phyloP scores from a whole-genome alignment of 2,113 vertebrate genomes.

The Rafetus swinhoei region DNA sequence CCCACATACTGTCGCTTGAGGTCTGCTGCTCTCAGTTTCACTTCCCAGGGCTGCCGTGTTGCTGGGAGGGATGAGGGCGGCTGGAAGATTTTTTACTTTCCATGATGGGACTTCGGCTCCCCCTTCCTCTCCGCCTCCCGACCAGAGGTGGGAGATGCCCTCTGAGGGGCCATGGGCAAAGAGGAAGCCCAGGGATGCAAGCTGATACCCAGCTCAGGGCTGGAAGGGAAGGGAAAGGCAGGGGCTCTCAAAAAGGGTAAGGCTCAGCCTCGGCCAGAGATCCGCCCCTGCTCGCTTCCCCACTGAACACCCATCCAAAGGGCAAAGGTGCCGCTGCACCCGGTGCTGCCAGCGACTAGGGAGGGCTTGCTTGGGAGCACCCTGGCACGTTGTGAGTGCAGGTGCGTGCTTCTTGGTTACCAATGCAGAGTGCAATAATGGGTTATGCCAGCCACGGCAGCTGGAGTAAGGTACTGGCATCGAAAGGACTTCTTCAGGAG shows the following conservation, averaged over 20 bases:
- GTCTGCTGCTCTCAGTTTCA: not conserved
- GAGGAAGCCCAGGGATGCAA: not conserved
- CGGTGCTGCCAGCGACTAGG: not conserved
- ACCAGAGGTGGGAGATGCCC: too few species aligned
- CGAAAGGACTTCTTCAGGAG: not conserved
- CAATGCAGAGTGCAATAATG: not conserved
- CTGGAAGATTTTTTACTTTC: not conserved
- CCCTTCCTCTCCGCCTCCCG: not conserved
- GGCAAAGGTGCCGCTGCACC: not conserved
- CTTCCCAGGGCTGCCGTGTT: not conserved
- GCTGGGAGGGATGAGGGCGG: not conserved
- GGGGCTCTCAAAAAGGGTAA: not conserved
- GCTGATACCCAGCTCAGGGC: not conserved
- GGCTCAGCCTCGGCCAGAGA: not conserved
- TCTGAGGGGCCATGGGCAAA: not conserved
- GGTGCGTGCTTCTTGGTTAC: not conserved
- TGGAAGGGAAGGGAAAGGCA: too few species aligned
- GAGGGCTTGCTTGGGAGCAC: not conserved
- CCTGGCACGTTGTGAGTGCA: not conserved
- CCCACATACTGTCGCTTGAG: accelerated
- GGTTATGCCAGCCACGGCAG: not conserved
- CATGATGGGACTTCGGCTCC: not conserved
- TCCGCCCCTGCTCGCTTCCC: not conserved
- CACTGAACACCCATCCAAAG: not conserved
- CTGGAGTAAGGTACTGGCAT: not conserved